Evolutionary conservation across 2,113 vertebrate genomes (phyloP).

Genomic region (Vidua macroura): DNA sequence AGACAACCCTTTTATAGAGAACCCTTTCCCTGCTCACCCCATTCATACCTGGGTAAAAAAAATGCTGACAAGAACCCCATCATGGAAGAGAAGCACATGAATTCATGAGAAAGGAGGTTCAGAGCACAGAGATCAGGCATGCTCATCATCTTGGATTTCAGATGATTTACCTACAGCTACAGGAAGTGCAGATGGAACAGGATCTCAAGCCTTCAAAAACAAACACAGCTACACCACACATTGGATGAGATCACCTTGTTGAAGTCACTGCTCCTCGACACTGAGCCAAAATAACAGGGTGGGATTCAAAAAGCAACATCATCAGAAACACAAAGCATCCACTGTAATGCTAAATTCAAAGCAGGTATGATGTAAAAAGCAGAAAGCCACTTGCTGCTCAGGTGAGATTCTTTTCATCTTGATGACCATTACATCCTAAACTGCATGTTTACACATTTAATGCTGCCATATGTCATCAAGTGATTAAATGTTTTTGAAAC

Average conservation of each 20-base stretch:
- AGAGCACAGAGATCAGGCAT: background rate
- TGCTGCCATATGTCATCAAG: background rate
- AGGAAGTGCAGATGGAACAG: background rate
- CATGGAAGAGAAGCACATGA: fast-evolving
- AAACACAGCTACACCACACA: background rate
- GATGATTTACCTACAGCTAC: background rate
- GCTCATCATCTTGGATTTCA: background rate
- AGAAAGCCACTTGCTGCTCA: background rate
- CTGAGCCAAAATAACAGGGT: background rate
- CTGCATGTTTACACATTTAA: background rate
- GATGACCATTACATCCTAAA: background rate
- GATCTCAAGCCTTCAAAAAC: background rate
- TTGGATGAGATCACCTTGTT: background rate
- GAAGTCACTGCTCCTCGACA: background rate
- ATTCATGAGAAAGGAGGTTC: background rate
- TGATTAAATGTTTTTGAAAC: background rate
- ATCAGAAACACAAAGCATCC: background rate
- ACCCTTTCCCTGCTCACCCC: background rate
- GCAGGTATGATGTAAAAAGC: background rate
- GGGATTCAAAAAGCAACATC: background rate
- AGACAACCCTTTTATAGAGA: background rate
- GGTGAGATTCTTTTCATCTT: background rate
- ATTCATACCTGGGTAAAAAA: background rate
- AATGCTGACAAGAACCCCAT: fast-evolving
- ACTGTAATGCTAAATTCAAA: background rate